These are phyloP conservation scores for Orgyia antiqua DNA, from an alignment of 2,888 invertebrate species.

Conservation along the genomic window DNA sequence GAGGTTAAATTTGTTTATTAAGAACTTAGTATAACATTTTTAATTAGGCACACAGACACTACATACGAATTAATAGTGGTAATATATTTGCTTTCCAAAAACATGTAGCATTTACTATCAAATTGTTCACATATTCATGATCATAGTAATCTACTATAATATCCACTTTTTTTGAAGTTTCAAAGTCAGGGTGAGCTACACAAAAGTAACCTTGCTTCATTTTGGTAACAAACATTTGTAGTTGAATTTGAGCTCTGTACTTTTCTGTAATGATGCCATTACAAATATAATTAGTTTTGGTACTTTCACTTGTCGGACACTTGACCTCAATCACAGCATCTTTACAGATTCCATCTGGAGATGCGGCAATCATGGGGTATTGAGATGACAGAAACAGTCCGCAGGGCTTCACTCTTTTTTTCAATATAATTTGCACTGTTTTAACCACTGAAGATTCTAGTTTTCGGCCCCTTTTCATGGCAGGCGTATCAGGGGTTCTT, in stretches of 20 bases:
- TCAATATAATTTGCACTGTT: background rate
- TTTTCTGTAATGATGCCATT: background rate
- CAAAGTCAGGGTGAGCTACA: slow-evolving; percentile 9
- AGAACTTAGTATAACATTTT: no score
- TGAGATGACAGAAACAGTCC: background rate
- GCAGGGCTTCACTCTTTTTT: background rate
- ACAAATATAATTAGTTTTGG: background rate
- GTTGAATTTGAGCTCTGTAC: slow-evolving; percentile 3
- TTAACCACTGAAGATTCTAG: background rate
- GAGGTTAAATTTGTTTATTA: no score
- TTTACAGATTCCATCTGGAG: slow-evolving; percentile 11
- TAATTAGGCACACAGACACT: no score
- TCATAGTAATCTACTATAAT: background rate
- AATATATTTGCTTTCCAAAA: background rate
- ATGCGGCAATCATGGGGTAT: slow-evolving; percentile 10
- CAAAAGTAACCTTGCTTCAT: slow-evolving; percentile 7
- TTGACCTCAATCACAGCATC: slow-evolving; percentile 10
- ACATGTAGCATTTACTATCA: background rate
- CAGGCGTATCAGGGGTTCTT: background rate
- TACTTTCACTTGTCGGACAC: slow-evolving; percentile 8
- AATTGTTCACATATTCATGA: background rate
- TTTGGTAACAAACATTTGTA: slow-evolving; percentile 7
- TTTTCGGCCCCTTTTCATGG: background rate
- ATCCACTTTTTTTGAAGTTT: background rate
- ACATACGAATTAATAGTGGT: background rate